Conservation (phyloP, 2,888 invertebrate species). For the Gymnosoma rotundatum region DNA sequence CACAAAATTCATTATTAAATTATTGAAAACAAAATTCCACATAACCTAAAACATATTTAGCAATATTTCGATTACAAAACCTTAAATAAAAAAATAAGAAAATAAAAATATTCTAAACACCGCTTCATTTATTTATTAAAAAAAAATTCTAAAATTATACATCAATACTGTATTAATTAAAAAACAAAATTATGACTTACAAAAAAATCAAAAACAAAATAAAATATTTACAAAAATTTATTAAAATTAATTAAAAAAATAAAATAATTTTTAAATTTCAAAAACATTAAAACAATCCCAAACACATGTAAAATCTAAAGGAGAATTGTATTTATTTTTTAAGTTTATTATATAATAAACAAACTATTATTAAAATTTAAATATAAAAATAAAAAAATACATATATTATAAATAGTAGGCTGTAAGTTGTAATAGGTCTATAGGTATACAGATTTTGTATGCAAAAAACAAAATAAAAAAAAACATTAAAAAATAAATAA, state of each 20-base stretch:
- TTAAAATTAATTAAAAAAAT: slow-evolving; percentile 3
- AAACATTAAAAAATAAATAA: slow-evolving; percentile 15
- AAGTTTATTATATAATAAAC: slow-evolving; percentile 62
- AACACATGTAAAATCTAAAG: slow-evolving; percentile 73
- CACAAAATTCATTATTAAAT: slow-evolving; percentile 51
- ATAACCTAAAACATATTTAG: not conserved
- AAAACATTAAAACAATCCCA: slow-evolving; percentile 62
- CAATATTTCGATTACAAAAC: slow-evolving; percentile 37
- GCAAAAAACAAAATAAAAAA: slow-evolving; percentile 55
- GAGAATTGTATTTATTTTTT: slow-evolving; percentile 71
- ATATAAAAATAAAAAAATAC: slow-evolving; percentile 22
- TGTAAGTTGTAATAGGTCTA: slow-evolving; percentile 66
- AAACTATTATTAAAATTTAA: slow-evolving; percentile 35
- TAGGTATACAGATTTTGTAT: slow-evolving; percentile 67
- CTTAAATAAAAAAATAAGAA: slow-evolving; percentile 30
- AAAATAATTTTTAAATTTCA: slow-evolving; percentile 17
- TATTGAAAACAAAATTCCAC: slow-evolving; percentile 41
- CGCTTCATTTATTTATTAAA: slow-evolving; percentile 69
- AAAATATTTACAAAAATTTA: slow-evolving; percentile 22
- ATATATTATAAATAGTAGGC: slow-evolving; percentile 63
- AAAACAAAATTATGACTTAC: slow-evolving; percentile 41
- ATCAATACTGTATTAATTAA: slow-evolving; percentile 14
- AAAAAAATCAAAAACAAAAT: slow-evolving; percentile 1
- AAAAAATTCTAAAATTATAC: slow-evolving; percentile 37
- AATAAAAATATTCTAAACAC: slow-evolving; percentile 25